phyloP scores from a whole-genome alignment of 2,797 vertebrate species.

The Cynodonichthys magdalenae region DNA sequence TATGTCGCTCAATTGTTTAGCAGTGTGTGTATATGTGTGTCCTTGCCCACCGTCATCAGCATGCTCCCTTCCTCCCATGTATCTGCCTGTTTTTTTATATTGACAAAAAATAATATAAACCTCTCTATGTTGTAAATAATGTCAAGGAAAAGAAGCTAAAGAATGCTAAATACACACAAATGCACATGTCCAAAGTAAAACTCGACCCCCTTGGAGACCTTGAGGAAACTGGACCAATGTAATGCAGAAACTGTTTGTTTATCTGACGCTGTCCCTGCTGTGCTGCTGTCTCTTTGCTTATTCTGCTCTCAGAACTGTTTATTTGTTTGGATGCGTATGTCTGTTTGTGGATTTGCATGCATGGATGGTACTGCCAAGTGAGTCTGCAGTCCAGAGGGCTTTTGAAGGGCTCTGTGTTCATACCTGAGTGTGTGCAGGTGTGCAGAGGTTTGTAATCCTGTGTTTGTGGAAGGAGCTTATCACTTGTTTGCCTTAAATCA shows the following conservation, averaged over 20 bases:
- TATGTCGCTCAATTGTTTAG: constrained; percentile 46
- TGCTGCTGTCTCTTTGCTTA: constrained; percentile 15
- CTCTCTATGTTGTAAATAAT: constrained; percentile 69
- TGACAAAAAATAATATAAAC: constrained; percentile 47
- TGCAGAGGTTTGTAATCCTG: constrained; percentile 30
- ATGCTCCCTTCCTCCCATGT: constrained; percentile 37
- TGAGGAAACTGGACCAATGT: constrained; percentile 52
- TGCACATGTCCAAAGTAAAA: constrained; percentile 25
- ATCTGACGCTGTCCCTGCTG: constrained; percentile 41
- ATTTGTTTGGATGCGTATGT: constrained; percentile 19
- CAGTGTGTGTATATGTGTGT: constrained; percentile 10
- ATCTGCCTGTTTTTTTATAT: constrained; percentile 38
- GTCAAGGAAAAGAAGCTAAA: constrained; percentile 59
- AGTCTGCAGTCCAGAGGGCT: constrained; percentile 38
- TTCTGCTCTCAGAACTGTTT: constrained; percentile 25
- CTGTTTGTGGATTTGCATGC: constrained; percentile 31
- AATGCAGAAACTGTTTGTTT: constrained; percentile 61
- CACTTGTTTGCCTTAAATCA: constrained; percentile 47
- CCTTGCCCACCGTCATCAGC: constrained; percentile 55
- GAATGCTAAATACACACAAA: constrained; percentile 34
- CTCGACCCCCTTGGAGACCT: constrained; percentile 27
- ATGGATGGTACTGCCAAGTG: constrained; percentile 22
- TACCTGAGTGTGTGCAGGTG: constrained; percentile 59
- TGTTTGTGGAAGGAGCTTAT: constrained; percentile 36
- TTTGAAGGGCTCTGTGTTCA: constrained; percentile 57